Percentiles rank a stretch among this genome's conserved stretches.
phyloP scores from a whole-genome alignment of 2,113 vertebrate genomes.

The Urocynchramus pylzowi region DNA sequence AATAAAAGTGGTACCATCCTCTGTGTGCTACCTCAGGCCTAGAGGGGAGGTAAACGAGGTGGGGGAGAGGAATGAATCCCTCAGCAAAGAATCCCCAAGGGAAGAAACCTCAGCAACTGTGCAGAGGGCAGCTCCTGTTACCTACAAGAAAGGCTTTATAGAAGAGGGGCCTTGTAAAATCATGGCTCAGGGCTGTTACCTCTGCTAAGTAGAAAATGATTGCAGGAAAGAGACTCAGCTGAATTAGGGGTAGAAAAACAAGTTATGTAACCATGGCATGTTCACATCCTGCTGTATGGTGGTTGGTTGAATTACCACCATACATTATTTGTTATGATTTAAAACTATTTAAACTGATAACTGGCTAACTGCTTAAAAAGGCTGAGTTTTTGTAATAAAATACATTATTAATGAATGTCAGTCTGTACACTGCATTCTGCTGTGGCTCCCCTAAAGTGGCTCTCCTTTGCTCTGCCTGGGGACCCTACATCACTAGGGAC shows the following conservation, averaged over 20 bases:
- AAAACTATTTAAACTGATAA: neutral
- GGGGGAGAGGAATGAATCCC: neutral
- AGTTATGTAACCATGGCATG: too few species aligned
- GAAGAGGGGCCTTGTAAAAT: neutral
- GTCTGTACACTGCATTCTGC: neutral
- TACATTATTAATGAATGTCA: neutral
- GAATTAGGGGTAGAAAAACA: neutral
- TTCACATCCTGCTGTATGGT: neutral
- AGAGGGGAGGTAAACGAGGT: neutral
- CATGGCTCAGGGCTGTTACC: neutral
- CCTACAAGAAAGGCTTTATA: neutral
- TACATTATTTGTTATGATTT: neutral
- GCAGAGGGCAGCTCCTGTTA: neutral
- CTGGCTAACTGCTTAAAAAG: neutral
- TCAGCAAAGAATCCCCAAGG: neutral
- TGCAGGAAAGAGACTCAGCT: neutral
- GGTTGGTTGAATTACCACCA: too few species aligned
- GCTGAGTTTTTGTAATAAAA: neutral
- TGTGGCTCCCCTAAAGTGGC: neutral
- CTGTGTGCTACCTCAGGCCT: neutral
- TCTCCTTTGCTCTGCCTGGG: neutral
- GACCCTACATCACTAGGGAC: accelerated
- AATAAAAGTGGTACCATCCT: neutral
- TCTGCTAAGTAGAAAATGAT: neutral
- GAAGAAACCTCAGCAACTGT: neutral